Conservation (phyloP, 2,888 invertebrate genomes). For the Troglohyphantes excavatus region DNA sequence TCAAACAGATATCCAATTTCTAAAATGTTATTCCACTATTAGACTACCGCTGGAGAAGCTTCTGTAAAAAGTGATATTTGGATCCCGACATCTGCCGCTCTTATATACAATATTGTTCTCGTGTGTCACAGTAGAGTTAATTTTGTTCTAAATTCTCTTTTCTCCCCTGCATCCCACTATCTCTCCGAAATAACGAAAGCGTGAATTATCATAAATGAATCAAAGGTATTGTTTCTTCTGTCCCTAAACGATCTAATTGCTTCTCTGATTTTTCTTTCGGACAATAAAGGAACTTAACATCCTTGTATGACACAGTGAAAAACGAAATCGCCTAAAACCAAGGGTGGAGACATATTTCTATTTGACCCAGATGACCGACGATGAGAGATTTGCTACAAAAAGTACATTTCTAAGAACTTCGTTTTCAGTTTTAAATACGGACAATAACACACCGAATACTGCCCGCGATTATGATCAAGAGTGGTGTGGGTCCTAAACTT, state of each 20-base stretch:
- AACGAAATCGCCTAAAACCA: conserved; percentile 29
- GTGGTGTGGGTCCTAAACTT: conserved; percentile 13
- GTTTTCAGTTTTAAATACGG: conserved; percentile 43
- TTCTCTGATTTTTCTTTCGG: conserved; percentile 21
- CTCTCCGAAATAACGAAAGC: conserved; percentile 66
- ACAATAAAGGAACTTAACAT: conserved; percentile 49
- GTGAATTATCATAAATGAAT: conserved; percentile 59
- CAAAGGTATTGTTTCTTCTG: conserved; percentile 54
- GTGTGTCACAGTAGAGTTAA: conserved; percentile 1
- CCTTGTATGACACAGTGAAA: conserved; percentile 65
- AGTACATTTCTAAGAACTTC: conserved; percentile 29
- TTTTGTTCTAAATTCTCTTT: conserved; percentile 42
- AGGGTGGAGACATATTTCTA: conserved; percentile 33
- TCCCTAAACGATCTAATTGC: conserved; percentile 75
- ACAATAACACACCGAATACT: conserved; percentile 20
- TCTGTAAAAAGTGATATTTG: neutral
- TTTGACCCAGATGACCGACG: conserved; percentile 68
- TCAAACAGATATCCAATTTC: neutral
- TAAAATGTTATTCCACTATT: neutral
- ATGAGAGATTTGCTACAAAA: conserved; percentile 12
- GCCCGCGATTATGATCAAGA: conserved; percentile 48
- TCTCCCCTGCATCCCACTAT: conserved; percentile 35
- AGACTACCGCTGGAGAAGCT: neutral
- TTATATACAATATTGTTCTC: conserved; percentile 25
- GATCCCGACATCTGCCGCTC: neutral